Evolutionary conservation across 2,888 invertebrate genomes (phyloP), one percentile per base, ranked within the genome.

Genomic region (Dolichomitus sp.): DNA sequence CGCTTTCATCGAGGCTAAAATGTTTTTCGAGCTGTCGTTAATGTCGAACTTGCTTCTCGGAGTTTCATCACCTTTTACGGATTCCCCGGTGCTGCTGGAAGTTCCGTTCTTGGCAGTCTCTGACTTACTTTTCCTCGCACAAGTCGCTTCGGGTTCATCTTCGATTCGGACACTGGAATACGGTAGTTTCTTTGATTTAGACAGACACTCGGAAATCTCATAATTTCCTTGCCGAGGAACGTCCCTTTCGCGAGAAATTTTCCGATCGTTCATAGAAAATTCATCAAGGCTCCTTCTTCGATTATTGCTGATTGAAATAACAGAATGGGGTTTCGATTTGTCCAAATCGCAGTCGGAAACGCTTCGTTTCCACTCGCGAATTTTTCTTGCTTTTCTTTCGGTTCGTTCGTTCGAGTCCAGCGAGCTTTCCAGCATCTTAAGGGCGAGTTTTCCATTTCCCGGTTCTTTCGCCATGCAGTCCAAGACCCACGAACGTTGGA

Each of bases 391-490:
- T 1, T 12, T 72, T 79, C 59, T 17, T 66, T 68, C 12, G 50
- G 37, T 11, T 61, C 63, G 19, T 27, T 61, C 50, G 54, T 54
- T 40, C 27, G 17, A 68, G 52, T 4, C 66, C 65, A n/a, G 76
- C 2, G 84, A 78, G 1, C 77, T 72, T 42, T 85, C 76, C 40
- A 86, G 72, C 30, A 86, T 72, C n/a, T 82, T 80, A 0, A 90
- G 70, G 7, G 88, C 87, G 6, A 91, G 78, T 40, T 89, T 91
- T 57, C 89, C 89, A 42, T 89, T 87, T 17, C 90, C 90, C 2
- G 91, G 72, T 72, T 92, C 91, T 54, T 89, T 92, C 0, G 91
- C 93, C 89, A 93, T 93, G 14, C 89, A 89, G 52, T 93, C 93
- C 9, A 93, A 70, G 0, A 91, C 88, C 86, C 89, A 88, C 0